Conservation (phyloP, 1,140 invertebrate genomes). For the Neodiprion virginianus region DNA sequence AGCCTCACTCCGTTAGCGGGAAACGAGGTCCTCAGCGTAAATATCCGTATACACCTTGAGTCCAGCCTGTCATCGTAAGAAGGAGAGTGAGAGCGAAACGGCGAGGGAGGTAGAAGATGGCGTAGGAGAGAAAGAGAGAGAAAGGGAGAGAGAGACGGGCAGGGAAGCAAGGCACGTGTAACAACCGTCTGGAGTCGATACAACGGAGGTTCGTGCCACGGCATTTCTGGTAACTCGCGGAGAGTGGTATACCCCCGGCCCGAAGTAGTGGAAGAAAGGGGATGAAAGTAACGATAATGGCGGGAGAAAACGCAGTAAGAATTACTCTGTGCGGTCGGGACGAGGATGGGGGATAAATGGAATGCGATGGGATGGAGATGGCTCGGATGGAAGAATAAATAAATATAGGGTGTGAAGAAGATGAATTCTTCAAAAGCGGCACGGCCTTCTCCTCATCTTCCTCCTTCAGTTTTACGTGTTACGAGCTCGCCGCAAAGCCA, state of each 20-base stretch:
- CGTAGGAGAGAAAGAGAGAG: not conserved
- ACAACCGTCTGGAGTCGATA: conserved; percentile 4
- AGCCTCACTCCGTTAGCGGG: not conserved
- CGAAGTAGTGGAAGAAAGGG: not conserved
- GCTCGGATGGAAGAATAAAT: not conserved
- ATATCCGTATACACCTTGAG: not conserved
- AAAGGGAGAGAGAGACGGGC: conserved; percentile 17
- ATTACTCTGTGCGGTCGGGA: not conserved
- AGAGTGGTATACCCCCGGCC: not conserved
- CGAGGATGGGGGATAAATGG: no score
- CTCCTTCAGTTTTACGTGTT: not conserved
- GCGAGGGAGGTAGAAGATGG: not conserved
- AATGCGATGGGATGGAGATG: not conserved
- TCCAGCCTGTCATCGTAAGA: not conserved
- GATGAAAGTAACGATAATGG: conserved; percentile 7
- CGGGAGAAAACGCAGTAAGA: not conserved
- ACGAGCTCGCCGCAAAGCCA: not conserved
- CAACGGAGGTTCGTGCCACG: not conserved
- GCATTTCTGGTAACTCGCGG: not conserved
- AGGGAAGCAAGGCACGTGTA: conserved; percentile 11
- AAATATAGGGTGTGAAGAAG: not conserved
- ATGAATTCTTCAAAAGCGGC: no score
- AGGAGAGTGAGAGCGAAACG: not conserved
- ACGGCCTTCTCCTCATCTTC: not conserved
- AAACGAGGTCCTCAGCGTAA: not conserved